Percentiles rank a stretch among this genome's conserved stretches.
phyloP scores from a whole-genome alignment of 37 sponge, comb jelly and placozoan genomes.

The Chondrilla cf. caribensis region DNA sequence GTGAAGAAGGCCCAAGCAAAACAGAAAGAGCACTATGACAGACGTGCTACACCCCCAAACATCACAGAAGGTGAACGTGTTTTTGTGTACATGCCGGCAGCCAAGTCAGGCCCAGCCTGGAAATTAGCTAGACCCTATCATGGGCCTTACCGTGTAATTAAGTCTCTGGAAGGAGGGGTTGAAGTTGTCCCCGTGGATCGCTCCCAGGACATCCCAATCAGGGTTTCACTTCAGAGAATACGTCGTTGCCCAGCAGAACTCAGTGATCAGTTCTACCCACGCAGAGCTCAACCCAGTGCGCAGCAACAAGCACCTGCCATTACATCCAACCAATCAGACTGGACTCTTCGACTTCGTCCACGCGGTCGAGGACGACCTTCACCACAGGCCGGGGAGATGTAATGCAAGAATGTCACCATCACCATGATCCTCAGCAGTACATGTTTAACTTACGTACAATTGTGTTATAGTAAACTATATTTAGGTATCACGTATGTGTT shows the following conservation, averaged over 20 bases:
- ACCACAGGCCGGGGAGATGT: slow-evolving; percentile 19
- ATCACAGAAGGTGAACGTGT: slow-evolving; percentile 15
- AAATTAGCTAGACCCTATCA: slow-evolving; percentile 34
- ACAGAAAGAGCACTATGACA: slow-evolving; percentile 20
- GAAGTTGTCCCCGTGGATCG: slow-evolving; percentile 20
- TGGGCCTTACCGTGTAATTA: slow-evolving; percentile 26
- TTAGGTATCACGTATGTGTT: too few species aligned
- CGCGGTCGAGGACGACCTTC: background rate
- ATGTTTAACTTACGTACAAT: too few species aligned
- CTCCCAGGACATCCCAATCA: background rate
- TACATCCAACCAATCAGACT: background rate
- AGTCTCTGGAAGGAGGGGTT: background rate
- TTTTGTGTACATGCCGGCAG: slow-evolving; percentile 14
- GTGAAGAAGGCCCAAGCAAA: slow-evolving; percentile 8
- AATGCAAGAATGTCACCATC: too few species aligned
- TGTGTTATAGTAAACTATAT: too few species aligned
- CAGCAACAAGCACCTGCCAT: background rate
- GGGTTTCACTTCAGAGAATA: slow-evolving; percentile 1
- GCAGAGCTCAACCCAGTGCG: background rate
- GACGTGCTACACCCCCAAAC: background rate
- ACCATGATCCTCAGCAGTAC: too few species aligned
- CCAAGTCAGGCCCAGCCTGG: background rate
- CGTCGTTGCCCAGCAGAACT: slow-evolving; percentile 13
- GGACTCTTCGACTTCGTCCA: background rate
- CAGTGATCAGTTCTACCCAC: background rate